Evolutionary conservation across 2,797 vertebrate genomes (phyloP), one percentile per base, ranked within the genome.

Genomic region (Apogon talboti): DNA sequence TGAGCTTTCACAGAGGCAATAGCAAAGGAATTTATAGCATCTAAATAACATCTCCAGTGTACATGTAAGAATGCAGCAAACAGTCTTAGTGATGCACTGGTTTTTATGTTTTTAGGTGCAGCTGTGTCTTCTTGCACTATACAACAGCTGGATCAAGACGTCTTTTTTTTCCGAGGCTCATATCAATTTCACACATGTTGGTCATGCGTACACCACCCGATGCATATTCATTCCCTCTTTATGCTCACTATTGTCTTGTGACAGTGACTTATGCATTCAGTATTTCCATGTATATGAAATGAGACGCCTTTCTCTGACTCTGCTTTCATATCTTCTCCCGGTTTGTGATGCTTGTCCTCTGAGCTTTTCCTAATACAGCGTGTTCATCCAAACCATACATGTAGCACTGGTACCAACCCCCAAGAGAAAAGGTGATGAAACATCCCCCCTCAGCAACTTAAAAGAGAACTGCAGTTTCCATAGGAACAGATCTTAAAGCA

Each of bases 401-500:
- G 70, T 37, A 83, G 63, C 60, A 7, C 80, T 83, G 77, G 74
- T 76, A 67, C 63, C 73, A 83, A 69, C 64, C 76, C 83, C 85
- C 74, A 21, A 9, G 83, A 87, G 81, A 80, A 85, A 83, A 84
- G 76, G 68, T 68, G 52, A 81, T 69, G 81, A 84, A 88, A 81
- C 78, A 57, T 57, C 78, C 84, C 71, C 72, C 76, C 74, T 78
- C 78, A 66, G 69, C 81, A 84, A 81, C 87, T 89, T 84, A 69
- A 87, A 88, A 84, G 84, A 87, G 76, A 86, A 76, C 75, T 68
- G 81, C 75, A 69, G 92, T 94, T 93, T 89, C 93, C 92, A 93
- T 93, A 90, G 94, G 84, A 94, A 93, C 92, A 61, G 74, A 81
- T 92, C 82, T 90, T 81, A 90, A 90, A 88, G 86, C 87, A 91